Evolutionary conservation across 2,888 invertebrate genomes (phyloP).

Genomic region (Rhyacophila evoluta): DNA sequence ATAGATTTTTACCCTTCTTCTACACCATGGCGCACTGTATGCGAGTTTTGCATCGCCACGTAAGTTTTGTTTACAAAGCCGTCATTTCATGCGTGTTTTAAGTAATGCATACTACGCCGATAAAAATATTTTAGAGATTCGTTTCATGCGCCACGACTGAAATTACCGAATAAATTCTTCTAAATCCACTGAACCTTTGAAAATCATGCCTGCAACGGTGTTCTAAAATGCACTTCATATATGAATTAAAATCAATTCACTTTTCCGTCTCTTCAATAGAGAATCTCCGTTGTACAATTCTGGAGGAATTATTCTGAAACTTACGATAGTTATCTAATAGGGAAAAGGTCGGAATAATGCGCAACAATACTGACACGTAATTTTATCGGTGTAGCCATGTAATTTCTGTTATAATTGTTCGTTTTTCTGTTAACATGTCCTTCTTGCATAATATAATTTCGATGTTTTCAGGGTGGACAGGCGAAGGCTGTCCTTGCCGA

Average conservation of each 20-base stretch:
- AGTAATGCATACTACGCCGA: too few relatives aligned
- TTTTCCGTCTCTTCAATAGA: too few relatives aligned
- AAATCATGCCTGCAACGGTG: not conserved
- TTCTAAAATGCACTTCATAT: too few relatives aligned
- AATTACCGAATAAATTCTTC: not conserved
- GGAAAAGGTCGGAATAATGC: not conserved
- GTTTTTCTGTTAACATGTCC: not conserved
- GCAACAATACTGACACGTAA: not conserved
- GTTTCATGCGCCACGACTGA: conserved; percentile 55
- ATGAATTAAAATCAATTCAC: too few relatives aligned
- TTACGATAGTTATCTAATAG: conserved; percentile 16
- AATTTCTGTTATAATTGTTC: not conserved
- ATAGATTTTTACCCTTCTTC: conserved; percentile 35
- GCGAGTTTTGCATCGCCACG: conserved; percentile 83
- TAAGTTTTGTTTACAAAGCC: too few relatives aligned
- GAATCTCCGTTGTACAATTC: not conserved
- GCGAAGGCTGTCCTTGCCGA: conserved; percentile 68
- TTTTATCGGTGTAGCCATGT: not conserved
- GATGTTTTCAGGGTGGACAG: conserved; percentile 57
- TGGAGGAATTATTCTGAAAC: not conserved
- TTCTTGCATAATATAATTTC: conserved; percentile 42
- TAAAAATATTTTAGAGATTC: conserved; percentile 47
- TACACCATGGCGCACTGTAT: conserved; percentile 81
- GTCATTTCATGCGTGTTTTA: too few relatives aligned
- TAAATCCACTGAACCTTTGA: not conserved